Conservation (phyloP, 2,888 invertebrate genomes). For the Tipula helvola region DNA sequence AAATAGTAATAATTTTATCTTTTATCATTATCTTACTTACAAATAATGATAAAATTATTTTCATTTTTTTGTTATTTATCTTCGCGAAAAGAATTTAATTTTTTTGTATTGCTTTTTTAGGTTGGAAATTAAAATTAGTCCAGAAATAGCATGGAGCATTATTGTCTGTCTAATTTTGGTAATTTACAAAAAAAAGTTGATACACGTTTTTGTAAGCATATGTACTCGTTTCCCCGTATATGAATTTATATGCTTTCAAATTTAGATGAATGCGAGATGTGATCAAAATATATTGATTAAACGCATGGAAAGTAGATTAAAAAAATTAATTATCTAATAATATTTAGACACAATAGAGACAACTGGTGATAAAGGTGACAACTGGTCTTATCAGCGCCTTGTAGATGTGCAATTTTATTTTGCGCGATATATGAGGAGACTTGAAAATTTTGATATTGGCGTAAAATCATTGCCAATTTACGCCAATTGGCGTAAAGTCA, state of each 20-base stretch:
- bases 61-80: neutral
- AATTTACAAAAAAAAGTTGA: neutral
- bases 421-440: no score
- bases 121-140: neutral
- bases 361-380: no score
- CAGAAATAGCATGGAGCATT: neutral
- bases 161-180: neutral
- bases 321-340: neutral
- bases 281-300: neutral
- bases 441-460: no score
- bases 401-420: no score
- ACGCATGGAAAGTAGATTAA: neutral
- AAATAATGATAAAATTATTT: neutral
- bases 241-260: neutral
- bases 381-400: no score
- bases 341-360: neutral
- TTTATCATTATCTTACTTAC: neutral
- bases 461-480: no score
- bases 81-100: neutral
- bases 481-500: no score
- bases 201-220: neutral
- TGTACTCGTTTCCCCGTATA: no score
- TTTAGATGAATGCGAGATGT: neutral
- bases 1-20: neutral
- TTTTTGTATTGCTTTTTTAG: neutral